Conservation (phyloP, 2,797 vertebrate genomes). For the Brachyalestes nurse region DNA sequence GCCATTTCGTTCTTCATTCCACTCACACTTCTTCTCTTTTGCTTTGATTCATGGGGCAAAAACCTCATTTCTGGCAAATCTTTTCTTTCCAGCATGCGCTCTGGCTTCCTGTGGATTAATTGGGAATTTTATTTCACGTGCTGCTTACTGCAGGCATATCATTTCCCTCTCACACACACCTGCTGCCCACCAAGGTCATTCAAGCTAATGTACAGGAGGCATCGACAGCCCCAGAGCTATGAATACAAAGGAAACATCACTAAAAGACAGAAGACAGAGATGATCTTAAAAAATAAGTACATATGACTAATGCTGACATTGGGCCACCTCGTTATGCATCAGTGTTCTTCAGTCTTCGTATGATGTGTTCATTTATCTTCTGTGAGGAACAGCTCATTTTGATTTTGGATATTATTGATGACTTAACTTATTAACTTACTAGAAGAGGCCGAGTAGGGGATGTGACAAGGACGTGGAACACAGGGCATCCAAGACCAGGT, state of each 20-base stretch:
- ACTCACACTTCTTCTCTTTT: constrained; percentile 19
- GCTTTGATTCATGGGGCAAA: neutral
- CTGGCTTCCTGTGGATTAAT: constrained; percentile 73
- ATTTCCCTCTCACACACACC: constrained; percentile 69
- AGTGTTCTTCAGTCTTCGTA: too few species aligned
- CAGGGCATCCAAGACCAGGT: too few species aligned
- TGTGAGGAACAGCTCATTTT: too few species aligned
- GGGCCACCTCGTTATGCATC: too few species aligned
- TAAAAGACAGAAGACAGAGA: neutral
- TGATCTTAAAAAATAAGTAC: too few species aligned
- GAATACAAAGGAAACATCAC: neutral
- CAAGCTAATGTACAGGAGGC: constrained; percentile 44
- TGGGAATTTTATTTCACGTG: constrained; percentile 74
- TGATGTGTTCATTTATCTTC: too few species aligned
- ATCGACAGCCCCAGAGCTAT: constrained; percentile 23
- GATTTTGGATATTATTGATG: too few species aligned
- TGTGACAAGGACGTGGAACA: too few species aligned
- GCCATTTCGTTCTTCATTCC: neutral
- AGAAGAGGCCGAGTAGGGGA: too few species aligned
- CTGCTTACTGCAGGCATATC: constrained; percentile 69
- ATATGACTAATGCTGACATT: too few species aligned
- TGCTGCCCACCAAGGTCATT: constrained; percentile 75
- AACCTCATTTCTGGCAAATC: constrained; percentile 55
- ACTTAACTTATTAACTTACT: too few species aligned
- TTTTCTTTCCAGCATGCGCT: constrained; percentile 66